These are phyloP conservation scores for Scelioninae gen. 1 DNA, from an alignment of 2,888 invertebrate species.

Conservation along the genomic window DNA sequence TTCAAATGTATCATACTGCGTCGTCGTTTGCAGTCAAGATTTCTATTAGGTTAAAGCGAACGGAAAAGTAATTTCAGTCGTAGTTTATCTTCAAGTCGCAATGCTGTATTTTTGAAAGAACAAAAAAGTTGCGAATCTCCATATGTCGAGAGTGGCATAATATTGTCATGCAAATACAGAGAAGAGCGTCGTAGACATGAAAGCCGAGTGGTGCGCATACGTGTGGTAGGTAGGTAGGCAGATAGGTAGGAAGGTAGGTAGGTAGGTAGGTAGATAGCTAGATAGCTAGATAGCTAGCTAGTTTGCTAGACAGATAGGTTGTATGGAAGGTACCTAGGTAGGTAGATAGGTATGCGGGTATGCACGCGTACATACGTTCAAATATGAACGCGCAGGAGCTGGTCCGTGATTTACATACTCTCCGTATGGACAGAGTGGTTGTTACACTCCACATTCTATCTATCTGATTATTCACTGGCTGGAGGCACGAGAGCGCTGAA, in stretches of 20 bases:
- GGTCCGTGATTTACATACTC: conserved; percentile 79
- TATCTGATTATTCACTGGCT: conserved; percentile 80
- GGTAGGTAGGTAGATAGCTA: conserved; percentile 48
- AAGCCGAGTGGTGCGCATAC: conserved; percentile 33
- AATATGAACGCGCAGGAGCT: conserved; percentile 53
- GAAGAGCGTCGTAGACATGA: conserved; percentile 53
- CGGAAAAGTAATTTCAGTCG: conserved; percentile 19
- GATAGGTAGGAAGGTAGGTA: conserved; percentile 40
- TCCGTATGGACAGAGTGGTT: conserved; percentile 70
- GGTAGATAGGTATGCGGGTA: conserved; percentile 44
- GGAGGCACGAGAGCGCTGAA: conserved; percentile 68
- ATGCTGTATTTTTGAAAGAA: conserved; percentile 58
- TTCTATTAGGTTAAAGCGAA: background rate
- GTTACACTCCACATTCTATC: conserved; percentile 70
- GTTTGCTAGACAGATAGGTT: too few species aligned
- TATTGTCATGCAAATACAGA: conserved; percentile 80
- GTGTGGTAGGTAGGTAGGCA: conserved; percentile 39
- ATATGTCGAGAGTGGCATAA: conserved; percentile 75
- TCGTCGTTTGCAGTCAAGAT: too few species aligned
- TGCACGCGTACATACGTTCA: conserved; percentile 56
- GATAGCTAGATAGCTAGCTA: conserved; percentile 43
- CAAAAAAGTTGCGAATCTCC: conserved; percentile 74
- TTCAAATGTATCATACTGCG: background rate
- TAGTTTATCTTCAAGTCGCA: conserved; percentile 44
- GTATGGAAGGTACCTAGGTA: too few species aligned